phyloP scores from a whole-genome alignment of 2,888 invertebrate species.

The Oscheius sp. region DNA sequence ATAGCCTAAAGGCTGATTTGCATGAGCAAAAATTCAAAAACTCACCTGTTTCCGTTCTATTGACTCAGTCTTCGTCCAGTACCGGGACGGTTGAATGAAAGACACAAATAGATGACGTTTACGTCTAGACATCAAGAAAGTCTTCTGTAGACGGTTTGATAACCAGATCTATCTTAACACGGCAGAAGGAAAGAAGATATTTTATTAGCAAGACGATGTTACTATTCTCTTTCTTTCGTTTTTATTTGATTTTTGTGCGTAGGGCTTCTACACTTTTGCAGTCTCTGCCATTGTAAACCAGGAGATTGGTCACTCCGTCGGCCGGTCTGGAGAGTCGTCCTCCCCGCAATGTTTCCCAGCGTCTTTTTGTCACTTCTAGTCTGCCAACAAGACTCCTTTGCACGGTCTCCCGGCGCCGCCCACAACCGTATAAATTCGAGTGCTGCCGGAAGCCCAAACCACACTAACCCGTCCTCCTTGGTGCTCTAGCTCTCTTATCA shows the following conservation, averaged over 20 bases:
- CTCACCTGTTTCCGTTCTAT: conserved; percentile 12
- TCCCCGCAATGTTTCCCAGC: not conserved
- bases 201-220: too few relatives aligned
- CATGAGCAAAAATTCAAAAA: too few relatives aligned
- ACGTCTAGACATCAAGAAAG: too few relatives aligned
- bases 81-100: too few relatives aligned
- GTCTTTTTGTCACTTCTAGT: conserved; percentile 29
- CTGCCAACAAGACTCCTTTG: conserved; percentile 10
- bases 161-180: too few relatives aligned
- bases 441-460: not conserved
- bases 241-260: too few relatives aligned
- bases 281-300: not conserved
- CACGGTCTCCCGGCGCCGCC: conserved; percentile 21
- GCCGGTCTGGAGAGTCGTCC: conserved; percentile 19
- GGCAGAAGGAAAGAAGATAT: too few relatives aligned
- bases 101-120: too few relatives aligned
- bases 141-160: too few relatives aligned
- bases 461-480: not conserved
- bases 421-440: conserved; percentile 14
- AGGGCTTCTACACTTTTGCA: too few relatives aligned
- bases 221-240: too few relatives aligned
- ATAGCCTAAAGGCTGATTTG: too few relatives aligned
- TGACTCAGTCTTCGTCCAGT: conserved; percentile 16
- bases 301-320: not conserved
- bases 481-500: not conserved